Conservation (phyloP, 1,140 invertebrate species). For the Sarcophaga bullata region DNA sequence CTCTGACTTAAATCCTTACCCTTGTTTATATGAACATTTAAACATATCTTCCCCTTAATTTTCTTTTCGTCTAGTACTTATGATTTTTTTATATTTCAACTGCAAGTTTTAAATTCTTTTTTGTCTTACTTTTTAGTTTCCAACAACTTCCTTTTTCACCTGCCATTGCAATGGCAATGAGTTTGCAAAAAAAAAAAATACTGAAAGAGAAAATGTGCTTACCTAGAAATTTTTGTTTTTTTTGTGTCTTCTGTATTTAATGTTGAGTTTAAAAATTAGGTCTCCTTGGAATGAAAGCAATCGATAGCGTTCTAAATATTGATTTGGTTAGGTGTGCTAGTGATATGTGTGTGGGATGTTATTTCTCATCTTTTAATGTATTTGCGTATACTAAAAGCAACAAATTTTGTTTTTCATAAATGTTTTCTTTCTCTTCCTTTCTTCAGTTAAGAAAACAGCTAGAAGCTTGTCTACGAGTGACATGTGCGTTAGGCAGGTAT, state of each 20-base stretch:
- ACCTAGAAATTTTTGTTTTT: background rate
- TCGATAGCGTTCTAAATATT: background rate
- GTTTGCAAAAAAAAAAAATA: too few species aligned
- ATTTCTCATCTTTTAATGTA: background rate
- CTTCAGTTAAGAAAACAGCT: too few species aligned
- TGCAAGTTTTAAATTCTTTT: background rate
- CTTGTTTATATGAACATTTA: too few species aligned
- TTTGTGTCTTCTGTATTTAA: background rate
- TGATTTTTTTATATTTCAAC: background rate
- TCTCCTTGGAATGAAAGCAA: background rate
- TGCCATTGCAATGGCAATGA: background rate
- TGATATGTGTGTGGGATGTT: background rate
- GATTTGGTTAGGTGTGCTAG: background rate
- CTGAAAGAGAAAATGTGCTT: background rate
- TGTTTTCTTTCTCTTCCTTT: too few species aligned
- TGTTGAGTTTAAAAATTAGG: constrained; percentile 4
- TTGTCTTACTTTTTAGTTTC: background rate
- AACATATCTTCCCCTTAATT: too few species aligned
- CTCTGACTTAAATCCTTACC: too few species aligned
- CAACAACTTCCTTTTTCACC: background rate
- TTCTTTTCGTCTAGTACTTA: background rate
- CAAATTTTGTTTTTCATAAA: background rate
- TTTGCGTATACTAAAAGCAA: background rate
- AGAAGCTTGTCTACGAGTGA: too few species aligned
- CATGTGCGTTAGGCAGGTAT: too few species aligned